Percentiles rank a stretch among this genome's conserved stretches.
Conservation (phyloP, 2,888 invertebrate species). For the Thecophora atra region DNA sequence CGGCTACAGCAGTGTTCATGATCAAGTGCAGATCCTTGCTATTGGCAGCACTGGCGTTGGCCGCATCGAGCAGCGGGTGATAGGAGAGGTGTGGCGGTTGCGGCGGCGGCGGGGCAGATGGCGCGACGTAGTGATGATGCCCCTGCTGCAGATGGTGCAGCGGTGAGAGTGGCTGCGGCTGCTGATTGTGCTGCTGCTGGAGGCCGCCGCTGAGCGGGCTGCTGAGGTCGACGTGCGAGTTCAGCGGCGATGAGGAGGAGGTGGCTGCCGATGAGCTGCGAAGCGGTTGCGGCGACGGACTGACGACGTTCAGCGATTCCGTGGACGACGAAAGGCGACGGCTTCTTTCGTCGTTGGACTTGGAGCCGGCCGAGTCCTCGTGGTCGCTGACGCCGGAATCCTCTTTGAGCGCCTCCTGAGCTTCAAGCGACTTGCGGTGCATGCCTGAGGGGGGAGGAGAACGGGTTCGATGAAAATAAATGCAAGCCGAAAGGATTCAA, state of each 20-base stretch:
- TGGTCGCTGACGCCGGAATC: conserved; percentile 76
- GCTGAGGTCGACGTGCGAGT: conserved; percentile 56
- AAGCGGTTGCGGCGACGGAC: conserved; percentile 56
- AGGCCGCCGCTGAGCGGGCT: conserved; percentile 51
- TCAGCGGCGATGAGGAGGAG: conserved; percentile 56
- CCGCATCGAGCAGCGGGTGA: conserved; percentile 59
- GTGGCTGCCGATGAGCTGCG: conserved; percentile 54
- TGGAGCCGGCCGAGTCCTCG: conserved; percentile 69
- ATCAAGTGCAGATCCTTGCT: conserved; percentile 62
- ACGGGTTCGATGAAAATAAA: not conserved
- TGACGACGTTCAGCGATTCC: conserved; percentile 65
- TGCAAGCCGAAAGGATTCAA: no score
- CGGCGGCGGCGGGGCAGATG: conserved; percentile 28
- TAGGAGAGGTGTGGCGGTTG: conserved; percentile 50
- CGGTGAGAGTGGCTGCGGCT: conserved; percentile 44
- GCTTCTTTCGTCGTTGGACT: conserved; percentile 69
- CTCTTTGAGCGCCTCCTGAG: conserved; percentile 93
- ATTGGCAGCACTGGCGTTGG: conserved; percentile 59
- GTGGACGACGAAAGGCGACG: conserved; percentile 56
- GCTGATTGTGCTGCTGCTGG: conserved; percentile 36
- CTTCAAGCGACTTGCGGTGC: conserved; percentile 98
- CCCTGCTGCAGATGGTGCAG: conserved; percentile 44
- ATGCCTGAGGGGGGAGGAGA: conserved; percentile 75
- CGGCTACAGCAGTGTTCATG: conserved; percentile 62
- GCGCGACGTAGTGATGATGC: conserved; percentile 38